A percentile compares a stretch with the other conserved stretches of the same genome.
phyloP scores from a whole-genome alignment of 2,113 vertebrate species.

The Tor tambroides region DNA sequence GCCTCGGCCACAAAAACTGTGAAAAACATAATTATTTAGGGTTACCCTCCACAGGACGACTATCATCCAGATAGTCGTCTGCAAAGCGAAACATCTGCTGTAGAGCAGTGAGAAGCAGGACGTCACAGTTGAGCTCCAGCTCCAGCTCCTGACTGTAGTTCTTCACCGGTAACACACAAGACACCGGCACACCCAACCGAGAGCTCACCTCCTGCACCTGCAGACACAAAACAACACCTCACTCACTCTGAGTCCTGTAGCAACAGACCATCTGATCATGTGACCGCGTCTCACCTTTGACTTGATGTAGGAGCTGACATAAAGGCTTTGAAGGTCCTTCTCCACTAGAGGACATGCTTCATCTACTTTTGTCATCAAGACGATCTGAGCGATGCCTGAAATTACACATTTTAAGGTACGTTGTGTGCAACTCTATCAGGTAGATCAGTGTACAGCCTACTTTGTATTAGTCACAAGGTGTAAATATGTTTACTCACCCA shows the following conservation, averaged over 20 bases:
- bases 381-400: slow-evolving; percentile 68
- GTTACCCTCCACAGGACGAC: background rate
- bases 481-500: background rate
- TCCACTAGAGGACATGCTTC: slow-evolving; percentile 55
- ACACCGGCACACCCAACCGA: slow-evolving; percentile 66
- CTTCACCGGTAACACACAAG: slow-evolving; percentile 67
- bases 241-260: too few species aligned
- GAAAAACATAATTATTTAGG: too few species aligned
- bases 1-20: too few species aligned
- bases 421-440: too few species aligned
- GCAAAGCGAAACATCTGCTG: slow-evolving; percentile 64
- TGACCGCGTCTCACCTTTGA: too few species aligned
- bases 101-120: slow-evolving; percentile 67
- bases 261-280: too few species aligned
- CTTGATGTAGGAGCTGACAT: too few species aligned
- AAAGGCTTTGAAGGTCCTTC: too few species aligned
- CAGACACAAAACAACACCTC: background rate
- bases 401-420: background rate
- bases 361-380: slow-evolving; percentile 73
- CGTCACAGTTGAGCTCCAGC: slow-evolving; percentile 63
- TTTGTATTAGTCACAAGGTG: background rate
- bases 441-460: background rate
- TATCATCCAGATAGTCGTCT: slow-evolving; percentile 69
- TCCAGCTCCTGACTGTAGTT: slow-evolving; percentile 73
- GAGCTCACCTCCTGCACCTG: slow-evolving; percentile 66